Base-by-base conservation (phyloP, 2,113 vertebrate genomes). In the Dolichallabes microphthalmus region DNA sequence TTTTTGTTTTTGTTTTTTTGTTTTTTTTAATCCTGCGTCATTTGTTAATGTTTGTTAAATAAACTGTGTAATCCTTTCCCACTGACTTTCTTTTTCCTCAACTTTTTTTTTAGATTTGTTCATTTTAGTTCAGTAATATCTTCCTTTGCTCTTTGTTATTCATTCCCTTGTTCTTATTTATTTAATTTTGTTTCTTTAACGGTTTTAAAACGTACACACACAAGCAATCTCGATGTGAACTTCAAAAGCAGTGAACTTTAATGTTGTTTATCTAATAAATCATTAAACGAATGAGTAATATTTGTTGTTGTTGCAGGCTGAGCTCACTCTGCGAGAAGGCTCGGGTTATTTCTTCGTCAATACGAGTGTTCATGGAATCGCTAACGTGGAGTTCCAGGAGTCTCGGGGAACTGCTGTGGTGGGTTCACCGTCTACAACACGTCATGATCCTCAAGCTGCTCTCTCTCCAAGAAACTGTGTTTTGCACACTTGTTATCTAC, bases 341-440 rank as follows among this genome's bases (percentile, higher is more conserved):
- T 99, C 98, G 0, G 98, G 97, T 1, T 96, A 97, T 91, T 99
- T 99, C 92, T 97, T 95, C 84, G 90, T 99, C 89, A 99, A 98
- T 85, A 93, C 95, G 52, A 99, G 96, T 4, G 76, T 92, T 0
- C 86, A 83, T 14, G 95, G 95, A 5, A 73, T 97, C 2, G 92
- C 95, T 2, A 91, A 91, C 14, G 94, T 98, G 80, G 78, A 85
- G 14, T 96, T 96, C 90, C 94, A 96, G 88, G 96, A 97, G 87
- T 87, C 92, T 61, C 91, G 89, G 75, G 91, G 93, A 80, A 63
- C 93, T 17, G 96, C 95, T 88, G 90, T 93, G 95, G 98, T 99
- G 57, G 69, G 68, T 3, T 79, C 64, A n/a, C 57, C 14, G 58
- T 30, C 22, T 80, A 6, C 63, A 57, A 13, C 3, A 53, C 20